These are phyloP conservation scores for Megaceryle torquata DNA, from an alignment of 2,113 vertebrate species.

Conservation along the genomic window DNA sequence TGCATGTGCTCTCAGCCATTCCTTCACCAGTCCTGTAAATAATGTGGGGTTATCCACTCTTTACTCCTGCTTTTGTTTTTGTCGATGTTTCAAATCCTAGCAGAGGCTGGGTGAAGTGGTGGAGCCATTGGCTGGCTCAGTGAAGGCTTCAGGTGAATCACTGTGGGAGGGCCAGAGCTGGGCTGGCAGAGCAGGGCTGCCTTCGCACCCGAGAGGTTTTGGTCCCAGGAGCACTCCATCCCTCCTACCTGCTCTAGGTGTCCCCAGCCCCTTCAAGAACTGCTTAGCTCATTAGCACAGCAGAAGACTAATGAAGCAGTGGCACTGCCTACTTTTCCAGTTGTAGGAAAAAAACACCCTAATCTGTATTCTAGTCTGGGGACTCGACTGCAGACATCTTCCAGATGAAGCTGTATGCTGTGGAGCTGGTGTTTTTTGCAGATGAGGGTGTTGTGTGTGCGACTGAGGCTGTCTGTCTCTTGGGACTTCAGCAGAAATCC, in stretches of 20 bases:
- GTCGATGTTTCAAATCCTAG: background rate
- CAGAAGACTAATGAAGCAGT: background rate
- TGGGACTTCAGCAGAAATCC: background rate
- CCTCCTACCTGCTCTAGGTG: background rate
- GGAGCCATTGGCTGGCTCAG: accelerated
- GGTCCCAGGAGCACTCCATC: accelerated
- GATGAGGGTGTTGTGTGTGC: background rate
- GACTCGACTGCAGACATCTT: background rate
- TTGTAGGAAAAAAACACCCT: background rate
- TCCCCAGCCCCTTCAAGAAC: accelerated
- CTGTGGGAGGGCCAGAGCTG: accelerated
- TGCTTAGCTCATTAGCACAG: background rate
- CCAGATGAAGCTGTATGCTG: background rate
- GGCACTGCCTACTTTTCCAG: background rate
- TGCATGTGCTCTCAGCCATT: background rate
- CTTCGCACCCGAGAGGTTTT: accelerated
- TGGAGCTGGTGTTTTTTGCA: background rate
- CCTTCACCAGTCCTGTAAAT: background rate
- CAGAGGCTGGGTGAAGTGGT: accelerated
- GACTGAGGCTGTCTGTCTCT: background rate
- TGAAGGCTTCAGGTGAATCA: accelerated
- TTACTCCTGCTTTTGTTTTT: background rate
- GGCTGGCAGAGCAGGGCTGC: accelerated
- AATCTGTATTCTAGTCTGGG: background rate
- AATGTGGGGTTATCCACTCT: background rate